Evolutionary conservation across 2,888 invertebrate species (phyloP), one percentile per base, ranked within the genome.

Genomic region (Bugulina stolonifera): DNA sequence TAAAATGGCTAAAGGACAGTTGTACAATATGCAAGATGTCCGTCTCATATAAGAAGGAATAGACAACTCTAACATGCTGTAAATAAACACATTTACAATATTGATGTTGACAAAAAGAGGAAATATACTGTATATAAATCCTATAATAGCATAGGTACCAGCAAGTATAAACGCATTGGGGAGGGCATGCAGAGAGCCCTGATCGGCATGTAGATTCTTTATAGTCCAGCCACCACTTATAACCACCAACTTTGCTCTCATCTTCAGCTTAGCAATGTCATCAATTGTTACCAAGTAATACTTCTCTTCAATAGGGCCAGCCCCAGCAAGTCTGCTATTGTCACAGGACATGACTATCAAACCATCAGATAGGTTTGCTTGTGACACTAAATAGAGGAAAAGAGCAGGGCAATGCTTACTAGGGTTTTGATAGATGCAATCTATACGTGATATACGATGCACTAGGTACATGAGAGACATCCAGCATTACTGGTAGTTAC

Each of bases 191-290:
- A 64, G 34, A 32, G 22, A 18, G 5, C 27, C 18, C 34, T 64
- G 64, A 10, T 64, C 27, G 29, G 14, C 64, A 14, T 3, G 27
- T 32, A 64, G 5, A n/a, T 64, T 64, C 5, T 5, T 64, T 18
- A 64, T 25, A 34, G 76, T 76, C 75, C 79, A 80, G 2, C 81
- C 81, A 22, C 76, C 74, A 74, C 79, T 81, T 23, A 82, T 75
- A 1, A 81, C 81, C 1, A 83, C 81, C 35, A 83, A 78, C 73
- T 80, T 79, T 25, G 82, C 81, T 1, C 71, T 75, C 69, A 81
- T 73, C 69, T 76, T 76, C 70, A 79, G 71, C n/a, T 76, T 76
- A 14, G 79, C 73, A 27, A 83, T 79, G 58, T 83, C 82, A 57
- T 77, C 76, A 25, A 77, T 74, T 14, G 79, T 78, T 29, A 83